Evolutionary conservation across 2,888 invertebrate species (phyloP), one percentile per base, ranked within the genome.

Genomic region (Isotomurus palustris): DNA sequence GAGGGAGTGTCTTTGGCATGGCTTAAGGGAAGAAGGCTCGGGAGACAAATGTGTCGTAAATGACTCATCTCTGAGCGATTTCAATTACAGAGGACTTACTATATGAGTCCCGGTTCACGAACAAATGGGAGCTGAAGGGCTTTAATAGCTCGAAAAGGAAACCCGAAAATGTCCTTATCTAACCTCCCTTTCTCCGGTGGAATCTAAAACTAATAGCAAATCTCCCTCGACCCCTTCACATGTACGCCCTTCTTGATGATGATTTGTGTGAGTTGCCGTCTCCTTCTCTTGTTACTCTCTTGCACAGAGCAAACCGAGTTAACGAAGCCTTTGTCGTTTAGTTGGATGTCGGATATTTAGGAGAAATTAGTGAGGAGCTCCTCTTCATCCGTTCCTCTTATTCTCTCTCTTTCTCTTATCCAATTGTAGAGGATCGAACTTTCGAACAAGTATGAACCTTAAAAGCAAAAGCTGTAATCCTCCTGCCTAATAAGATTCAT

Each of bases 401-500:
- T 8, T 14, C 14, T 32, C 14, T 8, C 32, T 10, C 28, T 17
- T 3, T 28, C 28, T 40, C 6, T 6, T n/a, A 17, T 40, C 17
- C 40, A 10, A 40, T 40, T 17, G 19, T 6, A 10, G 8, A n/a
- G 12, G 10, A 17, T 12, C 8, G 19, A n/a, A 40, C 6, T n/a
- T 17, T 40, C 10, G 40, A 40, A 40, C 24, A 3, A 12, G 24
- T 8, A 43, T 43, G 43, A 22, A 43, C 22, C 43, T 14, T n/a
- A n/a, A n/a, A 22, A 43, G 43, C 43, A 19, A 22, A 43, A 12
- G 22, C 43, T 6, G 50, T 50, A 50, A 50, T 50, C 50, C 50
- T 36, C 50, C 38, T 21, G 50, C 38, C 50, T 50, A 50, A 50
- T 50, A 50, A 50, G 50, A 50, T 50, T 40, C 50, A 50, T 50